A percentile compares a stretch with the other conserved stretches of the same genome.
Conservation (phyloP, 2,797 vertebrate species). For the Psittacula derbiana region DNA sequence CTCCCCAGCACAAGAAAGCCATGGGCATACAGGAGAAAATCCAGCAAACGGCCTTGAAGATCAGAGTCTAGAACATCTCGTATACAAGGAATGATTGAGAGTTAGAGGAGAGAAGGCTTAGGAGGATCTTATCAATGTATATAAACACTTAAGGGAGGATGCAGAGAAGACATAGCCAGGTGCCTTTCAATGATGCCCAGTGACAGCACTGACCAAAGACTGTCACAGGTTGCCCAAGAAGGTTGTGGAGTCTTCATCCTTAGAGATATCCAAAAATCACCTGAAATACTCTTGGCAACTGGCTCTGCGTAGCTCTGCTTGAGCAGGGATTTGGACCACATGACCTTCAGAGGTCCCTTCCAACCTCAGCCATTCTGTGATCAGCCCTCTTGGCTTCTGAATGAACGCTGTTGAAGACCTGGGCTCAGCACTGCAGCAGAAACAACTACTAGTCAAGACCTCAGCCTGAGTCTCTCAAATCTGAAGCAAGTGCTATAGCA, state of each 20-base stretch:
- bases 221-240: neutral
- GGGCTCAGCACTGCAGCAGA: neutral
- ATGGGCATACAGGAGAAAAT: neutral
- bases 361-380: neutral
- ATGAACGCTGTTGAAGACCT: neutral
- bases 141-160: neutral
- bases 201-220: neutral
- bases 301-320: neutral
- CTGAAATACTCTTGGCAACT: neutral
- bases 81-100: neutral
- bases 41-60: neutral
- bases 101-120: neutral
- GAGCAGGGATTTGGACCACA: neutral
- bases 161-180: neutral
- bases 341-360: neutral
- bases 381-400: neutral
- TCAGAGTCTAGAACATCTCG: neutral
- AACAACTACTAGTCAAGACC: neutral
- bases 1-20: neutral
- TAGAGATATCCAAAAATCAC: neutral
- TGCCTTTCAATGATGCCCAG: neutral
- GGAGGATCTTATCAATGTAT: too few relatives aligned
- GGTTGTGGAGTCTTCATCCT: neutral
- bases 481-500: neutral
- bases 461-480: neutral